These are phyloP conservation scores for Hippocampus comes DNA, from an alignment of 2,113 vertebrate genomes.

Conservation along the genomic window DNA sequence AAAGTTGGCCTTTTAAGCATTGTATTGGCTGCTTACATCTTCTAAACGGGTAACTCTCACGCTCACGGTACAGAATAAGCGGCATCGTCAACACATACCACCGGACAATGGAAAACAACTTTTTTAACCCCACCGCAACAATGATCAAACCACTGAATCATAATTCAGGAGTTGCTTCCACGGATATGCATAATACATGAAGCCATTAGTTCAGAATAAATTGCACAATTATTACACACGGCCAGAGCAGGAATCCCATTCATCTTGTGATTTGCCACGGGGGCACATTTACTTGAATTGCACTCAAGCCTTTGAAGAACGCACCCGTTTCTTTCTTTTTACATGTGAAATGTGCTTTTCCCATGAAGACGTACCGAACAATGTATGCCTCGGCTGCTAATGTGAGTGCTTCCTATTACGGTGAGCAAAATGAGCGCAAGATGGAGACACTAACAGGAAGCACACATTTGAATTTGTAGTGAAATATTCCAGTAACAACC, in stretches of 20 bases:
- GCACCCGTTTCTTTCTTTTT: background rate
- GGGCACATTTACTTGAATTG: background rate
- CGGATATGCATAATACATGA: conserved; percentile 43
- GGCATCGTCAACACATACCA: background rate
- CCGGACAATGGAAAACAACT: background rate
- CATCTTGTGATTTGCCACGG: background rate
- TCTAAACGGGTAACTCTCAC: background rate
- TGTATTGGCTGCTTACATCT: background rate
- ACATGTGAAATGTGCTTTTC: background rate
- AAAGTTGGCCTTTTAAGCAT: background rate
- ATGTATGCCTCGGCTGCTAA: background rate
- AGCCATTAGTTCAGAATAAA: conserved; percentile 9
- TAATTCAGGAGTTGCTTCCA: conserved; percentile 18
- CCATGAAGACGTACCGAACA: background rate
- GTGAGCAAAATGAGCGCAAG: no score
- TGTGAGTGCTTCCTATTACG: background rate
- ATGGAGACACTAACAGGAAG: background rate
- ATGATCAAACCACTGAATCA: conserved; percentile 16
- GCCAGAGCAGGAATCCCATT: background rate
- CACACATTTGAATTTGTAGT: background rate
- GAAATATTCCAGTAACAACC: background rate
- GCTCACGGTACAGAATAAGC: background rate
- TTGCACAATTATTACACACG: conserved; percentile 25
- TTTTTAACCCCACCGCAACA: conserved; percentile 2
- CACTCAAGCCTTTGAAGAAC: background rate